Base-by-base conservation (phyloP, 1,140 invertebrate genomes). In the Caerostris extrusa region DNA sequence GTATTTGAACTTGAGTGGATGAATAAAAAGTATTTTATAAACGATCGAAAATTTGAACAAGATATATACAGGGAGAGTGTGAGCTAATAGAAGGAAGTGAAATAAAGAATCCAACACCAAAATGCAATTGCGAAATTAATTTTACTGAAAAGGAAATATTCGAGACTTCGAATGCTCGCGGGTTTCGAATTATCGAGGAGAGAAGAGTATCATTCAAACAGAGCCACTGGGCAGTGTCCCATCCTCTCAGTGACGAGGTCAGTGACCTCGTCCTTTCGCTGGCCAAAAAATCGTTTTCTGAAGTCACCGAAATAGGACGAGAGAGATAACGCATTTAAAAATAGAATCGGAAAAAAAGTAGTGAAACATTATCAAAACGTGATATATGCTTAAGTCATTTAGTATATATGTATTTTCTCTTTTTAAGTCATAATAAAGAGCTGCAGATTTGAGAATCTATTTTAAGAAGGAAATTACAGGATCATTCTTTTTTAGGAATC, bases 211-310 rank as follows among this genome's bases (percentile, higher is more conserved):
- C 61, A 77, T 77, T 53, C 8, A 50, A 77, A 77, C 53, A 3
- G 34, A 77, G 71, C 10, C 19, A 50, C 10, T 34, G 69, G 34
- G 7, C n/a, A 19, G 7, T n/a, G 19, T 53, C 8, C 10, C 71
- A 12, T 34, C 34, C 50, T 50, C 34, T 34, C 34, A 53, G 50
- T 77, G 6, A 12, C 7, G 34, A 77, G 71, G 71, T 77, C 71
- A 77, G 34, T 77, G 71, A 8, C 71, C 71, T 77, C 71, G 71
- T 77, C 71, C 71, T 77, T 77, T 77, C 71, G 34, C 71, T 77
- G 71, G 71, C 50, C 71, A 34, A 77, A 50, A 34, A 77, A 77
- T 34, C 71, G 53, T 19, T 77, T 77, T 77, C 71, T 77, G 71
- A 77, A 71, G 67, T 50, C 71, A 77, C 34, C 34, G 0, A 77